Conservation (phyloP, 1,140 invertebrate species). For the Magallana ariakensis region DNA sequence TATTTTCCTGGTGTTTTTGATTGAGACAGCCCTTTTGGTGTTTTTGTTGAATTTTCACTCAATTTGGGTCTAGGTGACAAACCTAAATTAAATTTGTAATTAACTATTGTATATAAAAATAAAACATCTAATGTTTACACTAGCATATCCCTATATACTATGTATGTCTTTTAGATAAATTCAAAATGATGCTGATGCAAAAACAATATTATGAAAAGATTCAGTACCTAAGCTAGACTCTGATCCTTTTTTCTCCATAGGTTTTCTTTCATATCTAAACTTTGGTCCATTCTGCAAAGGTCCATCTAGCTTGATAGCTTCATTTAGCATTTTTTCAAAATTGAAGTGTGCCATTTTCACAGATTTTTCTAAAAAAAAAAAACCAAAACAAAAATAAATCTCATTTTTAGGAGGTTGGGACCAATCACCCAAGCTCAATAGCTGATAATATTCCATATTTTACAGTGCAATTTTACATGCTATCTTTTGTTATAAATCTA, state of each 20-base stretch:
- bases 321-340: constrained; percentile 67
- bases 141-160: neutral
- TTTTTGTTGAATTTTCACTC: constrained; percentile 66
- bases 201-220: neutral
- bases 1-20: constrained; percentile 60
- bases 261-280: constrained; percentile 76
- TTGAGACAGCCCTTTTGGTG: constrained; percentile 49
- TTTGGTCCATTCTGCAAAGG: constrained; percentile 71
- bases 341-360: constrained; percentile 70
- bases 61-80: neutral
- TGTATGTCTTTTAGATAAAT: neutral
- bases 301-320: constrained; percentile 70
- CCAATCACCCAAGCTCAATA: neutral
- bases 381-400: neutral
- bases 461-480: neutral
- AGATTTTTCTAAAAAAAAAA: neutral
- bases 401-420: neutral
- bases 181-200: neutral
- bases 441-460: neutral
- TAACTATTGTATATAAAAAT: too few species aligned
- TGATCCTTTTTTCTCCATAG: constrained; percentile 58
- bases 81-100: constrained; percentile 12
- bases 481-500: neutral
- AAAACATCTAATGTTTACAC: neutral
- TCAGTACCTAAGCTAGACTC: neutral